Evolutionary conservation across 2,888 invertebrate species (phyloP), one percentile per base, ranked within the genome.

Genomic region (Julus scandinavius): DNA sequence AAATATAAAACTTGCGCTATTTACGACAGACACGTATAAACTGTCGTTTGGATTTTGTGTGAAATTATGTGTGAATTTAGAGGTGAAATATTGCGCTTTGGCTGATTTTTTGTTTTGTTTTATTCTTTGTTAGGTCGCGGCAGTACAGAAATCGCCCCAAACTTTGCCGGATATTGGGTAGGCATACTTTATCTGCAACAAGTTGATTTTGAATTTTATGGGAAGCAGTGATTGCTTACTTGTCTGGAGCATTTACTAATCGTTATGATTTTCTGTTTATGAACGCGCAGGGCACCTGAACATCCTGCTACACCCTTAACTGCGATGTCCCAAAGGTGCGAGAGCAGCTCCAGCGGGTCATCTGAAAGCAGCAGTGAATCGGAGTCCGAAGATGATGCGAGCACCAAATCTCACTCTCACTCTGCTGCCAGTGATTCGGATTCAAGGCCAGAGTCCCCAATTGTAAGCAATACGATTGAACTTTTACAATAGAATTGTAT

Each of bases 311-410:
- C 87, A n/a, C 86, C 87, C 13, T 58, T 88, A 40, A 45, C 85
- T 20, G 88, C 89, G 5, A 87, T 88, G 89, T 89, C 89, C 2
- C 86, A 89, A 9, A 63, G 29, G 80, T 89, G 89, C 6, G 89
- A 89, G 11, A 89, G 89, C 72, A 89, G 87, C n/a, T 89, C 89
- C 40, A 89, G 89, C 72, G 89, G 88, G 38, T 88, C 89, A 7
- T 89, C 89, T 1, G 89, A 89, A n/a, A 83, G 87, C 86, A 89
- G 88, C 63, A 88, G 87, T 1, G 89, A 88, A 15, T 89, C 89
- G 11, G 89, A 89, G 20, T 89, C 89, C 20, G 88, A 89, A 40
- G 89, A 89, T 11, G 89, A 63, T 5, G 89, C 72, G 63, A 85
- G 86, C 72, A 88, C 85, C 17, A 88, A 87, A 40, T 89, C 89